Evolutionary conservation across 2,113 vertebrate genomes (phyloP).

Genomic region (Microcebus griseorufus): DNA sequence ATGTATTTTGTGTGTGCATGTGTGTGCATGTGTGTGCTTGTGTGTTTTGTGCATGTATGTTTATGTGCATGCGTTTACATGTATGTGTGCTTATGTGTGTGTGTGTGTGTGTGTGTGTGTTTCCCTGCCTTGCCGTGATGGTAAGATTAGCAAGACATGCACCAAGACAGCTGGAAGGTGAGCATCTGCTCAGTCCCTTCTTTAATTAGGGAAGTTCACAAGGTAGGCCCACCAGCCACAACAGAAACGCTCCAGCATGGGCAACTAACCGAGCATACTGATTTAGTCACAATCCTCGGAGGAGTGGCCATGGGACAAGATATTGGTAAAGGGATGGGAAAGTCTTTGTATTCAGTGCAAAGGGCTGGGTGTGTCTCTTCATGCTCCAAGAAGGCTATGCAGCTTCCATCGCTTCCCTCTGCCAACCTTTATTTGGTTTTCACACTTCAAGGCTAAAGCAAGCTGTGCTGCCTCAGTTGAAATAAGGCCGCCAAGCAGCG

Average conservation of each 20-base stretch:
- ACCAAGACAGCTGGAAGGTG: not conserved
- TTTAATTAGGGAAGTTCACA: not conserved
- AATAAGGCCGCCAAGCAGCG: not conserved
- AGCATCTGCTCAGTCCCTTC: not conserved
- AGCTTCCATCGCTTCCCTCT: not conserved
- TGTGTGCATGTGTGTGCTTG: no score
- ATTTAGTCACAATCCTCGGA: not conserved
- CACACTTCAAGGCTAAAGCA: constrained; percentile 53
- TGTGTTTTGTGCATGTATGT: not conserved
- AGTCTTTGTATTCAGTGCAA: not conserved
- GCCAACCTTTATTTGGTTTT: constrained; percentile 46
- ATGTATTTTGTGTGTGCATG: not conserved
- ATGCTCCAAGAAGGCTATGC: not conserved
- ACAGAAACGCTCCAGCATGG: not conserved
- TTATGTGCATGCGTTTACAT: not conserved
- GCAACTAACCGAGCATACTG: no score
- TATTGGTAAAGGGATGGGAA: not conserved
- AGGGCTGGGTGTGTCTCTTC: not conserved
- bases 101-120: not conserved
- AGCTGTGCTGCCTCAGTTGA: constrained; percentile 42
- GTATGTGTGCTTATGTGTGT: not conserved
- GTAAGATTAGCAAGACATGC: not conserved
- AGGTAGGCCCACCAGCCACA: not conserved
- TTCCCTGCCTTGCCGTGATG: not conserved
- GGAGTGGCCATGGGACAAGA: not conserved